A percentile compares a stretch with the other conserved stretches of the same genome.
phyloP scores from a whole-genome alignment of 1,140 invertebrate species.

The Brachionus paranguensis region DNA sequence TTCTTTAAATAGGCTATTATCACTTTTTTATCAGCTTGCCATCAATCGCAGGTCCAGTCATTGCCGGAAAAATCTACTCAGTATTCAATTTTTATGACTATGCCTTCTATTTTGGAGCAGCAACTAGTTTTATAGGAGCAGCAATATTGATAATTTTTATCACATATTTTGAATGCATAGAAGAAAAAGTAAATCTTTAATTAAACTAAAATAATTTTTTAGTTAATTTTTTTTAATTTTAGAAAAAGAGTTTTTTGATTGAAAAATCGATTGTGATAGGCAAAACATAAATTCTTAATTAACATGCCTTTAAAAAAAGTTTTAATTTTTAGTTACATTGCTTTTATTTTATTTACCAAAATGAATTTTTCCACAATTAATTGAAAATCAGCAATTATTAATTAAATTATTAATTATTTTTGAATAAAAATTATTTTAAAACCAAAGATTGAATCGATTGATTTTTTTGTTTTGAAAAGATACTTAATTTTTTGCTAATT shows the following conservation, averaged over 20 bases:
- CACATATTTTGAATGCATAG: background rate
- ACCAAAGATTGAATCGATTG: no score
- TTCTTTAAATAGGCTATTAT: slow-evolving; percentile 12
- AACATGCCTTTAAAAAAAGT: background rate
- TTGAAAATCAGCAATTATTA: no score
- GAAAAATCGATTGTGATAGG: background rate
- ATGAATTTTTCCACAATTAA: background rate
- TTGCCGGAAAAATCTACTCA: slow-evolving; percentile 18
- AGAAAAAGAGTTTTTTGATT: background rate
- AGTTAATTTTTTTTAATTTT: background rate
- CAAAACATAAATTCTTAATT: background rate
- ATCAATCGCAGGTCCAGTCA: background rate
- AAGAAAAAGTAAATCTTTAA: background rate
- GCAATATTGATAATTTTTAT: slow-evolving; percentile 4
- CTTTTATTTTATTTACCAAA: background rate
- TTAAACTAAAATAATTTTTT: background rate
- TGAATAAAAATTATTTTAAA: no score
- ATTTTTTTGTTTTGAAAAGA: no score
- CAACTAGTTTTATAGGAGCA: background rate
- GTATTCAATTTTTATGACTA: background rate
- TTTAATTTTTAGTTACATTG: no score
- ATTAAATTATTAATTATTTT: no score
- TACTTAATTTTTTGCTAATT: no score
- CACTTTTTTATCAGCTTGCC: slow-evolving; percentile 29
- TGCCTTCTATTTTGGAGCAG: slow-evolving; percentile 24